These are phyloP conservation scores for Rotaria socialis DNA, from an alignment of 2,888 invertebrate genomes.

Conservation along the genomic window DNA sequence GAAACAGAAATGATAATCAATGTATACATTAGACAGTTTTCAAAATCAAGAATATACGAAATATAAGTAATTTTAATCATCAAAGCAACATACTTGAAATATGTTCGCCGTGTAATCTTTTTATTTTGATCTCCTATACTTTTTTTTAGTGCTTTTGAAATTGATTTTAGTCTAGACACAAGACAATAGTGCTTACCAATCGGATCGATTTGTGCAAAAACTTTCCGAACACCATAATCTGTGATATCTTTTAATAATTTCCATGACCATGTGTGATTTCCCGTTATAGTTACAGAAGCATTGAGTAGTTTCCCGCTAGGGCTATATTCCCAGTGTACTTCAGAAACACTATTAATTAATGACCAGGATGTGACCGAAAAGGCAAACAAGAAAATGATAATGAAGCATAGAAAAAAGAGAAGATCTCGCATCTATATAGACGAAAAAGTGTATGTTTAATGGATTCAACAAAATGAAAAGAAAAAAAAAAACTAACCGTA, in stretches of 20 bases:
- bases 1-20: too few species aligned
- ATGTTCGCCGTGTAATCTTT: too few species aligned
- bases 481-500: neutral
- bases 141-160: too few species aligned
- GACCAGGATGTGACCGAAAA: slow-evolving; percentile 21
- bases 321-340: neutral
- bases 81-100: too few species aligned
- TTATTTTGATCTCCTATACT: too few species aligned
- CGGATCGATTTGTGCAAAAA: neutral
- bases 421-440: slow-evolving; percentile 7
- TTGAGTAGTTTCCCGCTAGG: neutral
- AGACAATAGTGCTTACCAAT: neutral
- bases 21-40: too few species aligned
- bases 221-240: slow-evolving; percentile 4
- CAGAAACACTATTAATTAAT: neutral
- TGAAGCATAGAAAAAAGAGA: neutral
- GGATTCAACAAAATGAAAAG: neutral
- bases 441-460: too few species aligned
- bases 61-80: too few species aligned
- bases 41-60: too few species aligned
- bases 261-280: neutral
- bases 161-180: too few species aligned
- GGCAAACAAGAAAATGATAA: neutral
- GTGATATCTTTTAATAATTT: neutral
- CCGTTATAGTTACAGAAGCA: neutral